Base-by-base conservation (phyloP, 2,888 invertebrate species). In the Plutella xylostella region DNA sequence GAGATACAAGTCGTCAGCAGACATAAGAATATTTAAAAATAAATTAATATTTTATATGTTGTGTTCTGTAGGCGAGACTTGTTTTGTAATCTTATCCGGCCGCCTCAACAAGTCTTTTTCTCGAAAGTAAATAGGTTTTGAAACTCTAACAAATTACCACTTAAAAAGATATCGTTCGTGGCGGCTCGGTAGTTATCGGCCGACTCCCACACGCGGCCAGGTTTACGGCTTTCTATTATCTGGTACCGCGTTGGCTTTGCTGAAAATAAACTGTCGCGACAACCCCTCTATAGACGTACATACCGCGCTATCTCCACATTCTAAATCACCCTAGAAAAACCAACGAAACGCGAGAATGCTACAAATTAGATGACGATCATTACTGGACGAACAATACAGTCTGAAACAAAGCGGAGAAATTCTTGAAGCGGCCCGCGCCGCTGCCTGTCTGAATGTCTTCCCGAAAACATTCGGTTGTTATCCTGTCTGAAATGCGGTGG, bases 401-500 rank as follows among this genome's bases (percentile, higher is more conserved):
- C 28, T n/a, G n/a, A 28, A 28, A 28, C 3, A n/a, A 28, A 28
- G 11, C 28, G n/a, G n/a, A 6, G 28, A 12, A 28, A 12, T 28
- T n/a, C 28, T 28, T 6, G 9, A 9, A 12, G 4, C 28, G 28
- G 28, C 28, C 2, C 28, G 28, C n/a, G n/a, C n/a, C n/a, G n/a
- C n/a, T 28, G 28, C 2, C 19, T 25, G 37, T 21, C 28, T 30
- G 22, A 42, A 46, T 42, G 46, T 42, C 46, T 43, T 77, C 74
- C 72, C 72, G 75, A 82, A 79, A 82, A 72, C 64, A 76, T 82
- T 76, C 67, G 60, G 68, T 56, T 51, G 63, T 63, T 64, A 66
- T 69, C 65, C 58, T 49, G 49, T 49, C 53, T 72, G 75, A 78
- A 75, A 78, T 77, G 76, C 56, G 66, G 68, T n/a, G n/a, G n/a